Base-by-base conservation (phyloP, 2,113 vertebrate species). In the Bagarius yarrelli region DNA sequence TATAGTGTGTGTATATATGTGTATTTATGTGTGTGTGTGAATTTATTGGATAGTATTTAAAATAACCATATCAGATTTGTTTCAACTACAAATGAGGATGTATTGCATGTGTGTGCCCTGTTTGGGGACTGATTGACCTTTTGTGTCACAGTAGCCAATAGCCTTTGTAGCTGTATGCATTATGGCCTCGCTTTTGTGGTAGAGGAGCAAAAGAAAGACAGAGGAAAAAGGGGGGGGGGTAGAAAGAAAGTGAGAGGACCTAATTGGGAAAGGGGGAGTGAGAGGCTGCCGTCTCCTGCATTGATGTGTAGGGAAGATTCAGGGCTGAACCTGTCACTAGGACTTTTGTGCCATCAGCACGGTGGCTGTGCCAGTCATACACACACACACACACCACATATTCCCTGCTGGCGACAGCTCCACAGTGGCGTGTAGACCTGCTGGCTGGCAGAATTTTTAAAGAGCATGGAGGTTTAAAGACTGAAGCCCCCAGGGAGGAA, bases 361-460 rank as follows among this genome's bases (percentile, higher is more conserved):
- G 90, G 91, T 93, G 93, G 90, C 91, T 95, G 93, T 93, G 94
- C 85, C 86, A 80, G 83, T 85, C 59, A 69, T 27, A n/a, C 74
- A 52, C 66, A 75, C 92, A 89, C 90, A 90, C 92, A 92, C 92
- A 92, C 87, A 92, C 92, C 93, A 86, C 86, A 88, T 88, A 87
- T 87, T 74, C 81, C 82, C 86, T 83, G 89, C 87, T 93, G 91
- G 89, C 86, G 91, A 87, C 90, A 94, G 93, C 93, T 93, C 94
- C 94, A 91, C 90, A 91, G 88, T 88, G 91, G 91, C 92, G 93
- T 93, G 93, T 94, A 95, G 94, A 94, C 95, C 94, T 95, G 94
- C 96, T 96, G 96, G 94, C 95, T 97, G 93, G 92, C 88, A 98
- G 96, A 96, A 98, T 98, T 96, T 86, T 97, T 96, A 98, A 99